Evolutionary conservation across 2,888 invertebrate genomes (phyloP), one percentile per base, ranked within the genome.

Genomic region (Augochlorella aurata): DNA sequence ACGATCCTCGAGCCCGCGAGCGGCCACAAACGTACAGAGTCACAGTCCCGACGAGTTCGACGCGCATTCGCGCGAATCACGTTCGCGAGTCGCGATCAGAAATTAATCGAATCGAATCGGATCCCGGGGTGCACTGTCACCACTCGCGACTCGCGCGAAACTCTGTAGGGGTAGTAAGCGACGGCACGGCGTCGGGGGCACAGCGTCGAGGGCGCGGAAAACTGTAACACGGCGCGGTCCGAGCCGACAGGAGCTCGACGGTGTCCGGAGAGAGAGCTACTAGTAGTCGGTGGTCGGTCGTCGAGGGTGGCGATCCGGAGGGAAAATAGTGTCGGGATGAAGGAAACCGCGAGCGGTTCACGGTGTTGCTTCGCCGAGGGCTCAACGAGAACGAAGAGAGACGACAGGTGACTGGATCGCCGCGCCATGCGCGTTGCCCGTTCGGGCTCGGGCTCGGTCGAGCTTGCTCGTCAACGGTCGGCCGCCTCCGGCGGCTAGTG

Each of bases 361-460:
- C 68, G 76, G 52, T 47, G 82, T 58, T 44, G 54, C 65, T 45
- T 75, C 69, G 21, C 50, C 50, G 67, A 76, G 21, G 63, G 74
- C 3, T 70, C 66, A 65, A 79, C 74, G 83, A 82, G 67, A 79
- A 74, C 74, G 79, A 77, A 65, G 80, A 77, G 84, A 82, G 83
- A 85, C 88, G 87, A 88, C 88, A 87, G 86, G 86, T 87, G 88
- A 88, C 88, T 86, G 80, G 84, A 44, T 84, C 71, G 79, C 47
- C 71, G 74, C 88, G 88, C 90, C 90, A 88, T 89, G 90, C 90
- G 90, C 89, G 85, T 81, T 82, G 82, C 79, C 80, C 82, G 80
- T 81, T 58, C 83, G 79, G 68, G 67, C 74, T 88, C 90, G 88
- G 84, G 16, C 16, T 14, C 45, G 54, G 71, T 89, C 90, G 91